These are phyloP conservation scores for Crotophaga sulcirostris DNA, from an alignment of 2,113 vertebrate genomes.

Conservation along the genomic window DNA sequence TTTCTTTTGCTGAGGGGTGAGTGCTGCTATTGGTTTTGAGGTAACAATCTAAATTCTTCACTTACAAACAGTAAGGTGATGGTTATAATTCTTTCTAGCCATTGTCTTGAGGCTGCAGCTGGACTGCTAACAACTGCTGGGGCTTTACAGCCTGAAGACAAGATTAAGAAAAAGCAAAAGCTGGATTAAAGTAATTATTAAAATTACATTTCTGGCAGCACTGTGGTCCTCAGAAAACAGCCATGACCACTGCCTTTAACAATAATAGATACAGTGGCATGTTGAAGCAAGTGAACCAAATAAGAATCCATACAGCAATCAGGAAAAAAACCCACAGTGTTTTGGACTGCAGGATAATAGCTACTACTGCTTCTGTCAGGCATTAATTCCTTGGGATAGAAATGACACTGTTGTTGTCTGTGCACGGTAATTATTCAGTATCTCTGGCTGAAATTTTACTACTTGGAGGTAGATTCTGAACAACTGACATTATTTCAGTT, in stretches of 20 bases:
- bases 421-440: neutral
- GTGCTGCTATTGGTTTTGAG: neutral
- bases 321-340: accelerated
- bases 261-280: no score
- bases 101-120: neutral
- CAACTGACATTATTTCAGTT: neutral
- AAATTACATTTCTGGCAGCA: neutral
- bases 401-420: neutral
- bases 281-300: neutral
- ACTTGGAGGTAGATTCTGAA: neutral
- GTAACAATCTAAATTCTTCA: neutral
- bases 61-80: neutral
- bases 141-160: neutral
- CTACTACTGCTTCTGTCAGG: neutral
- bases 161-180: neutral
- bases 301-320: neutral
- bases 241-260: neutral
- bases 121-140: neutral
- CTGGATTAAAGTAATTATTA: neutral
- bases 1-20: neutral
- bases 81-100: neutral
- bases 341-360: neutral
- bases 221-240: neutral
- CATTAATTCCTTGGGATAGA: neutral
- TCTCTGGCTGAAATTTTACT: neutral